Percentiles rank a stretch among this genome's conserved stretches.
phyloP scores from a whole-genome alignment of 2,113 vertebrate genomes.

The Periophthalmodon schlosseri region DNA sequence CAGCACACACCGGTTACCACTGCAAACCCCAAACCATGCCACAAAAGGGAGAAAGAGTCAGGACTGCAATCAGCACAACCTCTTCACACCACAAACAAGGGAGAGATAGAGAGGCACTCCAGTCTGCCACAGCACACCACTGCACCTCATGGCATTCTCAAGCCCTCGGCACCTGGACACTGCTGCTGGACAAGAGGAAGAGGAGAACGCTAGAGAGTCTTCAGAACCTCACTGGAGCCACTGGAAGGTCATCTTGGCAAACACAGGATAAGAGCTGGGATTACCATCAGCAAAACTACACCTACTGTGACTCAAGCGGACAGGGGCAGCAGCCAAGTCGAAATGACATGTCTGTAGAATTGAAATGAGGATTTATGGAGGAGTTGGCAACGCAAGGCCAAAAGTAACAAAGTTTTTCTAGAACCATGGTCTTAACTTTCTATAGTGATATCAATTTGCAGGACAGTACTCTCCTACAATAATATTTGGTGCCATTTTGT shows the following conservation, averaged over 20 bases:
- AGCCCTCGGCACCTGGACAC: slow-evolving; percentile 76
- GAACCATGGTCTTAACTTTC: too few relatives aligned
- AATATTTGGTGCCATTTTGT: too few relatives aligned
- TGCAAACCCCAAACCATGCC: slow-evolving; percentile 80
- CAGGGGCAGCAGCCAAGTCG: neutral
- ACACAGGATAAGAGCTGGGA: slow-evolving; percentile 40
- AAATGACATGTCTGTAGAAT: neutral
- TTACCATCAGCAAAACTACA: slow-evolving; percentile 4
- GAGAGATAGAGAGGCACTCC: slow-evolving; percentile 68
- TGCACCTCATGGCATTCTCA: slow-evolving; percentile 73
- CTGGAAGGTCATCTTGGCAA: slow-evolving; percentile 46
- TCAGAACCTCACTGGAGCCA: slow-evolving; percentile 48
- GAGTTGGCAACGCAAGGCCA: too few relatives aligned
- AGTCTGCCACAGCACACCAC: slow-evolving; percentile 75
- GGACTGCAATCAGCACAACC: slow-evolving; percentile 64
- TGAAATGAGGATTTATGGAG: neutral
- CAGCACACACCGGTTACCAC: slow-evolving; percentile 63
- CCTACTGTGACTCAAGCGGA: neutral
- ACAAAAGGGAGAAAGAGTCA: slow-evolving; percentile 67
- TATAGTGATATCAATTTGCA: too few relatives aligned
- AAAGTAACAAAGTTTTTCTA: too few relatives aligned
- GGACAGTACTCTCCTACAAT: too few relatives aligned
- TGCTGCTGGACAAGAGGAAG: slow-evolving; percentile 49
- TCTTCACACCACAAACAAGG: slow-evolving; percentile 60
- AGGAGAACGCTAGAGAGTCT: slow-evolving; percentile 44